Evolutionary conservation across 1,140 invertebrate genomes (phyloP), one percentile per base, ranked within the genome.

Genomic region (Eriocheir sinensis): DNA sequence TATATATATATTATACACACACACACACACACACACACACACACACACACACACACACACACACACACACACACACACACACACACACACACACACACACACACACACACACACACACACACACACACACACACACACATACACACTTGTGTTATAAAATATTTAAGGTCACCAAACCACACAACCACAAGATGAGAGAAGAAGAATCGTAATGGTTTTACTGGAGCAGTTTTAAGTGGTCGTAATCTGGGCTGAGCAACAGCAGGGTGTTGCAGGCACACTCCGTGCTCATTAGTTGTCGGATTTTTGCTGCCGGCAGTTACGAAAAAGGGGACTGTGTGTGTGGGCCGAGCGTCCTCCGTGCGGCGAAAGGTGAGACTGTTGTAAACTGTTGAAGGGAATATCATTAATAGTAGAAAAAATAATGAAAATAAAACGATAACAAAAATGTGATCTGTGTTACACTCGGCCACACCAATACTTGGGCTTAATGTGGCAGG

Each of bases 1-100:
- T 89, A 89, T 89, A 89, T 89, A 89, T 89, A 89, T 89, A 89
- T 89, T 90, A n/a, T n/a, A 53, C 53, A 53, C 53, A 53, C 53
- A 48, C n/a, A 48, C 32, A 48, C n/a, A 48, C 48, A 48, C 48
- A 48, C 48, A 44, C 48, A 53, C n/a, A 53, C 53, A 53, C 30
- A 53, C n/a, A 53, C 27, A 44, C 53, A n/a, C 8, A 36, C 41
- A 44, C n/a, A 72, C n/a, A 72, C n/a, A 72, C 21, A 72, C 21
- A 72, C 21, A n/a, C n/a, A 72, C n/a, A 72, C n/a, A n/a, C 27
- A 72, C 15, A 48, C 15, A 48, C 15, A 48, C 15, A 53, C 53
- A 53, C 53, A 53, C 53, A 53, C 53, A 53, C 53, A 48, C n/a
- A 48, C 32, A 48, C n/a, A 48, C 48, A 48, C 48, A 48, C 48